Base-by-base conservation (phyloP, 2,888 invertebrate genomes). In the Hypolimnas misippus region DNA sequence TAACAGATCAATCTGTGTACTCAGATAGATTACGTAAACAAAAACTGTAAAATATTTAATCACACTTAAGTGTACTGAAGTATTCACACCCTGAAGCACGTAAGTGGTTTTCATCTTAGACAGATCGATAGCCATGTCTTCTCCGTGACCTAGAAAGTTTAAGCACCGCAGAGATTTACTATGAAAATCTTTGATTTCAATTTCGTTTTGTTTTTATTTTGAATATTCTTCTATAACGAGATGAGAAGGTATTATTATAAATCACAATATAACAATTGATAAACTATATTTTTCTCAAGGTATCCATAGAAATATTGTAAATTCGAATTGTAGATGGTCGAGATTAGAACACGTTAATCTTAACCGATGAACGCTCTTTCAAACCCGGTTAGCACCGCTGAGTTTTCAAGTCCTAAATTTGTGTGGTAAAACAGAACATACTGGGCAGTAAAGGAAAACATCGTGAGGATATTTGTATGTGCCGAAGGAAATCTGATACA, bases 81-180 rank as follows among this genome's bases (percentile, higher is more conserved):
- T 49, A 52, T 17, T 44, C 17, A 19, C 14, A 29, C 7, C 14
- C 1, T 25, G 49, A 29, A 49, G 19, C n/a, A 17, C 16, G 19
- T 21, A 14, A 52, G 35, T 31, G 58, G 21, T 46, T 40, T 40
- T 6, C 46, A 58, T 68, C 62, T 69, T 67, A 71, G 58, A 52
- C 73, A 72, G 77, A 67, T 80, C 82, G 71, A 81, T 81, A 78
- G 68, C 58, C 63, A 59, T 52, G 61, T 52, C 46, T 57, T 74
- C 76, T 73, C 71, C 70, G 67, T 76, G 82, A 78, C 81, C 82
- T 75, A 78, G 77, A 77, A 73, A 73, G 70, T 71, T 52, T 58
- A 52, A 35, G 51, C 8, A 25, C 40, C 55, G 55, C 33, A 52
- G 44, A 12, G 19, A 53, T 53, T 53, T 12, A 44, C 21, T 58